Base-by-base conservation (phyloP, 2,113 vertebrate species). In the Varanus komodoensis region DNA sequence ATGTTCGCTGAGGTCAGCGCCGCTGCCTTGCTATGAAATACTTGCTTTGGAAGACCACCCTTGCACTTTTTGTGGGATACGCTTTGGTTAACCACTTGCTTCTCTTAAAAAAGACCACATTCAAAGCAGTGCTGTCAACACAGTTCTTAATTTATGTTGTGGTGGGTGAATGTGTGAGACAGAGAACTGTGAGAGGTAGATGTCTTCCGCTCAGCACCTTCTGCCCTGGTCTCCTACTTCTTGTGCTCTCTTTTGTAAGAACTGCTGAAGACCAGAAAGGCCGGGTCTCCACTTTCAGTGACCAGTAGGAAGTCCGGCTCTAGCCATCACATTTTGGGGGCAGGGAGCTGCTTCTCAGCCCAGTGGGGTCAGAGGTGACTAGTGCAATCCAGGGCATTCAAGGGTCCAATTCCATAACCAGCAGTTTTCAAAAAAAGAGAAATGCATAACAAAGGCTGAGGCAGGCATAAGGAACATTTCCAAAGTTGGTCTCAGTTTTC, bases 21-120 rank as follows among this genome's bases (percentile, higher is more conserved):
- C 50, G 1, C 93, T 54, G 87, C 44, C 73, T 8, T 84, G 87
- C 89, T 73, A 44, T n/a, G 27, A 0, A 21, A 85, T 27, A 32
- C 34, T 77, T 87, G 75, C 48, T 75, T 89, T 69, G 0, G 3
- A 90, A 97, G 97, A 96, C 97, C 97, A 97, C 97, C 97, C 95
- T 93, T 95, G 94, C 8, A 91, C 91, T 93, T 93, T 97, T 95
- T 95, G 97, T 96, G 96, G 96, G 95, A 96, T 96, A 95, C 73
- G 77, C 23, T 0, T 94, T 93, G 97, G 97, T 98, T 98, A 97
- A 97, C 97, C 97, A 92, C 97, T 95, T 0, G 0, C 93, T 95
- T 94, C 88, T 93, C 86, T 89, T 93, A 87, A 0, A 95, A 92
- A 96, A 95, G 92, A 77, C 96, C 97, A 95, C 94, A 79, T 91